Base-by-base conservation (phyloP, 2,888 invertebrate species). In the Nomada ferruginata region DNA sequence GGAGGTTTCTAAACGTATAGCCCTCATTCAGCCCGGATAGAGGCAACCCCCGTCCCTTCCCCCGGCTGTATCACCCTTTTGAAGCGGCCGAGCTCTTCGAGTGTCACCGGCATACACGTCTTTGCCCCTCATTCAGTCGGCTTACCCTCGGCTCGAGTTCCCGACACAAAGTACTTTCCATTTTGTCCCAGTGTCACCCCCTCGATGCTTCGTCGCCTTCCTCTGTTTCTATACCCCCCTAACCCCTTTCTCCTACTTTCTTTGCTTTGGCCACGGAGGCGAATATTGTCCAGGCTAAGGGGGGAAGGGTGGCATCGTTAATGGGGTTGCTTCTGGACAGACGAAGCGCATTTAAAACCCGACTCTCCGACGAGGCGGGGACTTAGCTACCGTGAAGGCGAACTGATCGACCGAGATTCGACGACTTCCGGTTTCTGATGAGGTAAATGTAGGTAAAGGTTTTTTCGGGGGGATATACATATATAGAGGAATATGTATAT, bases 101-200 rank as follows among this genome's bases (percentile, higher is more conserved):
- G 86, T 77, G 84, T 86, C 84, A 77, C 76, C 78, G 71, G 86
- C 71, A 70, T 83, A 83, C 84, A 76, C 73, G 80, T 80, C 81
- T 79, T 81, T 82, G 76, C 63, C 82, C 76, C 73, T 77, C 80
- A 76, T 83, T 83, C 82, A 83, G 70, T 47, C 68, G 73, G 72
- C 80, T 83, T 60, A 82, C 82, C 82, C 82, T 76, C 76, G 61
- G 53, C 73, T 79, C 64, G 60, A 59, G 63, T 63, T 23, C 76
- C 70, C 82, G 82, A 44, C 82, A 83, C 82, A 83, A 83, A 83
- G 82, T 82, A 82, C 82, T 82, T 82, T 82, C 83, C 83, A 76
- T 76, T 81, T 76, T 81, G 70, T 80, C 72, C 57, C 64, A 4
- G 29, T 72, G 79, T 36, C 74, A 26, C 63, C 70, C 66, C 66